phyloP scores from a whole-genome alignment of 2,113 vertebrate genomes.

The Damaliscus lunatus region DNA sequence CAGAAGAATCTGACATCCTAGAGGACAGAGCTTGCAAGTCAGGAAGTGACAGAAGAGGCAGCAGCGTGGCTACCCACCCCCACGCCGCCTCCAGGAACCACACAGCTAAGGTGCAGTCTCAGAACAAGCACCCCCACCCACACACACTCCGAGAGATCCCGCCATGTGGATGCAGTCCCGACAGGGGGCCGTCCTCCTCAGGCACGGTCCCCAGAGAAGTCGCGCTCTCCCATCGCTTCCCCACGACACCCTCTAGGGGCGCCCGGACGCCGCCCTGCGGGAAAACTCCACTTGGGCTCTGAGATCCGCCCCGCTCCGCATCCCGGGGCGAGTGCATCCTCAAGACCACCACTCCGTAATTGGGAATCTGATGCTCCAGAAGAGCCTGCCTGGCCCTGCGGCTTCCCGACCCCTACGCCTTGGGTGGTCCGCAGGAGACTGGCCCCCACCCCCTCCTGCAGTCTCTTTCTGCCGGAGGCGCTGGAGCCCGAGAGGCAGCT shows the following conservation, averaged over 20 bases:
- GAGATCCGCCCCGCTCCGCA: background rate
- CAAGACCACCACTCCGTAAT: background rate
- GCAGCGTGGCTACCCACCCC: background rate
- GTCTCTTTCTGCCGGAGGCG: background rate
- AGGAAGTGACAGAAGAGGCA: background rate
- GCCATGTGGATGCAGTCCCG: accelerated
- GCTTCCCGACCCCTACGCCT: background rate
- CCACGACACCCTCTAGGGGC: background rate
- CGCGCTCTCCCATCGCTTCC: background rate
- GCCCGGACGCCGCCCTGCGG: too few relatives aligned
- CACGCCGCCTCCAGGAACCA: background rate
- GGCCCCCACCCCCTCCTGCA: background rate
- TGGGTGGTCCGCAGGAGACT: background rate
- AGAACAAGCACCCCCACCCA: background rate
- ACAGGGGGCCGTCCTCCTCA: background rate
- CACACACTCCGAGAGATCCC: background rate
- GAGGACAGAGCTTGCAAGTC: background rate
- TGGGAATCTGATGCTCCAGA: background rate
- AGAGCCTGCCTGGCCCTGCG: background rate
- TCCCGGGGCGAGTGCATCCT: accelerated
- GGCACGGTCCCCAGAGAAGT: background rate
- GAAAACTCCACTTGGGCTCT: background rate
- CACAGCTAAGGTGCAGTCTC: background rate
- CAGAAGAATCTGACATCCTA: background rate
- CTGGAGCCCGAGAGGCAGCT: background rate